phyloP scores from a whole-genome alignment of 2,113 vertebrate genomes.

The Muscicapa adusta region DNA sequence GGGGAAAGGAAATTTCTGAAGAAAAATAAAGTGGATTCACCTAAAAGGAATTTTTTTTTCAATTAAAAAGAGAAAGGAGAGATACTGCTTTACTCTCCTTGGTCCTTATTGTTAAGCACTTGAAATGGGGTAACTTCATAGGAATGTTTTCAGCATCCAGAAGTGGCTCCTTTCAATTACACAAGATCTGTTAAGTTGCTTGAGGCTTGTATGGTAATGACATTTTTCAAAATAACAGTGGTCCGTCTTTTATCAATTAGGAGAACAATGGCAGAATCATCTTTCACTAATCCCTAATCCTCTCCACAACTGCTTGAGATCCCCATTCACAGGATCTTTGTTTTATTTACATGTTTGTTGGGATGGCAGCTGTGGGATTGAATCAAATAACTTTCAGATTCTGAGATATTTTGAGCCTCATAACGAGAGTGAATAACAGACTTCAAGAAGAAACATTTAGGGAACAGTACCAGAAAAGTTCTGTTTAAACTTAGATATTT shows the following conservation, averaged over 20 bases:
- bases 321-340: neutral
- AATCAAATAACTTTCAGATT: neutral
- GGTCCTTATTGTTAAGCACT: neutral
- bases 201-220: neutral
- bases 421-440: neutral
- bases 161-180: neutral
- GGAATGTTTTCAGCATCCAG: neutral
- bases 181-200: neutral
- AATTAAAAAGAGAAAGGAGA: neutral
- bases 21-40: neutral
- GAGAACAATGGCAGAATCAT: neutral
- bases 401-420: neutral
- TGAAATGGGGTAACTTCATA: neutral
- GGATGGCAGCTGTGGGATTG: neutral
- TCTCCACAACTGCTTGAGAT: neutral
- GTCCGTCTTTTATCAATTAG: neutral
- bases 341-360: slow-evolving; percentile 19
- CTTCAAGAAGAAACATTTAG: neutral
- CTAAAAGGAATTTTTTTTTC: neutral
- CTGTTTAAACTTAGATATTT: neutral
- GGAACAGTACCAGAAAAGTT: neutral
- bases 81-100: neutral
- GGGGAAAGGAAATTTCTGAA: neutral
- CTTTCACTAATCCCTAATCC: slow-evolving; percentile 12
- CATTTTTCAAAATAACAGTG: neutral